Conservation (phyloP, 2,888 invertebrate species). For the Globia sparganii region DNA sequence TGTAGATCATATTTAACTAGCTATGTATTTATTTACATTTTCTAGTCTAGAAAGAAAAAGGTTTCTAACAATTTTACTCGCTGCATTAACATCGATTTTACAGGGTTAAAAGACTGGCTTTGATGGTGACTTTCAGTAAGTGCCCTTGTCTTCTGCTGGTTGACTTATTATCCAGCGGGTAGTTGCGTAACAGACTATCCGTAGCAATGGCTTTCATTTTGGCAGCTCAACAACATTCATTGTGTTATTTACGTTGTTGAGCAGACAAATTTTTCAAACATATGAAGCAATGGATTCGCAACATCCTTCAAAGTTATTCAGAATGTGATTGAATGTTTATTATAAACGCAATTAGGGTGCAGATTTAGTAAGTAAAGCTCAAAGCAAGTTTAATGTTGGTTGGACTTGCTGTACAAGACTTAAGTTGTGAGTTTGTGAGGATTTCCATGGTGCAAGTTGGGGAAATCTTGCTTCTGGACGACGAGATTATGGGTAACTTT, state of each 20-base stretch:
- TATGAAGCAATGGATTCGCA: not conserved
- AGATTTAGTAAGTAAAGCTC: slow-evolving; percentile 12
- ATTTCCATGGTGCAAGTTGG: not conserved
- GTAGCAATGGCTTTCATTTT: not conserved
- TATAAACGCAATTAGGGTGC: not conserved
- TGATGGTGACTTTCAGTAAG: not conserved
- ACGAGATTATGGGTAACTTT: not conserved
- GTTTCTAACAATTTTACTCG: not conserved
- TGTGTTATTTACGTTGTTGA: no score
- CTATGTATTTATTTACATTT: slow-evolving; percentile 7
- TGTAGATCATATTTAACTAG: slow-evolving; percentile 1
- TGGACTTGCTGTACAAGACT: not conserved
- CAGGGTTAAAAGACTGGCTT: slow-evolving; percentile 3
- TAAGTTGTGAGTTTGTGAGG: not conserved
- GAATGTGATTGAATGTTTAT: not conserved
- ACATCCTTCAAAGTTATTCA: not conserved
- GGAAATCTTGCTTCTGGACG: slow-evolving; percentile 5
- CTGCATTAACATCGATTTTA: not conserved
- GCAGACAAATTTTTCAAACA: no score
- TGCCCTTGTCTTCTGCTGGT: slow-evolving; percentile 5
- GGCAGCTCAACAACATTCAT: no score
- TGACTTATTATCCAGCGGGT: not conserved
- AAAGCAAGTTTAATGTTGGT: slow-evolving; percentile 12
- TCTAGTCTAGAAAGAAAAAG: slow-evolving; percentile 6
- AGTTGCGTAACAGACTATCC: not conserved